A percentile compares a stretch with the other conserved stretches of the same genome.
Conservation (phyloP, 2,888 invertebrate genomes). For the Hirtodrosophila histrioides region DNA sequence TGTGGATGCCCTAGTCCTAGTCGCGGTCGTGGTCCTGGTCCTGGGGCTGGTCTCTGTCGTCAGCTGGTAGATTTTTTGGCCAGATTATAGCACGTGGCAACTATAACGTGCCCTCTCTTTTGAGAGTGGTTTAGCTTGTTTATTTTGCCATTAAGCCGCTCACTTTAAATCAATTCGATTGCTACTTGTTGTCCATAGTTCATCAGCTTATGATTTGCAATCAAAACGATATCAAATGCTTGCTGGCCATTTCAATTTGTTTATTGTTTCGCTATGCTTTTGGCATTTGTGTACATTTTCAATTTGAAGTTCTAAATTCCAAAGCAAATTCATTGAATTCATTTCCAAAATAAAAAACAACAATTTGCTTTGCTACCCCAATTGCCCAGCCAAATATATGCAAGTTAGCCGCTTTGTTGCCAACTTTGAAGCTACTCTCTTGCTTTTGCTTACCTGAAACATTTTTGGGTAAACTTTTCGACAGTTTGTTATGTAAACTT, state of each 20-base stretch:
- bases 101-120: slow-evolving; percentile 39
- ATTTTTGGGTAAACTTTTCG: slow-evolving; percentile 64
- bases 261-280: slow-evolving; percentile 38
- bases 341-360: slow-evolving; percentile 20
- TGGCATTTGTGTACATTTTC: slow-evolving; percentile 38
- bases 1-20: slow-evolving; percentile 7
- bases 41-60: neutral
- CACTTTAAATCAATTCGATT: slow-evolving; percentile 53
- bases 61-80: slow-evolving; percentile 46
- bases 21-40: slow-evolving; percentile 3
- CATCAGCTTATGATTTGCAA: slow-evolving; percentile 46
- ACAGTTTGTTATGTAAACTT: slow-evolving; percentile 66
- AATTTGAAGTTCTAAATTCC: slow-evolving; percentile 68
- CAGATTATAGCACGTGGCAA: slow-evolving; percentile 58
- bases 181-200: slow-evolving; percentile 50
- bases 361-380: slow-evolving; percentile 24
- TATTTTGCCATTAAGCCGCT: slow-evolving; percentile 17
- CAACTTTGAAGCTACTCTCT: slow-evolving; percentile 60
- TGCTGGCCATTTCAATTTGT: slow-evolving; percentile 38
- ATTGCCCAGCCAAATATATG: slow-evolving; percentile 44
- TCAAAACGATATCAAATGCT: slow-evolving; percentile 36
- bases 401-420: slow-evolving; percentile 55
- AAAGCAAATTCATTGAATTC: slow-evolving; percentile 46
- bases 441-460: slow-evolving; percentile 62
- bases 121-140: slow-evolving; percentile 13